These are phyloP conservation scores for Solea senegalensis DNA, from an alignment of 2,113 vertebrate species.

Conservation along the genomic window DNA sequence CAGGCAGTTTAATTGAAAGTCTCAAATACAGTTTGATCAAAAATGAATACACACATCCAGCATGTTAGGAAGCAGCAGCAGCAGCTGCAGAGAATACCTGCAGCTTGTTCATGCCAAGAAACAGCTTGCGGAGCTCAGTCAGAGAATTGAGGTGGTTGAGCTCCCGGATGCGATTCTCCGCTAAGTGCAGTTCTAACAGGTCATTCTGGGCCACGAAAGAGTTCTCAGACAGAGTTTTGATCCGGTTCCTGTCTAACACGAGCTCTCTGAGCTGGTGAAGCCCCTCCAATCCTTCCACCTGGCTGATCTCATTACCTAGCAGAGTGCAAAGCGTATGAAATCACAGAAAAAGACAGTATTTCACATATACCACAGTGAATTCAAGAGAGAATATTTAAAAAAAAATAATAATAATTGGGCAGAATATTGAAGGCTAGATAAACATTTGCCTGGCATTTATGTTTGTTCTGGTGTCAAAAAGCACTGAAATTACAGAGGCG, in stretches of 20 bases:
- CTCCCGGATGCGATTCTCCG: constrained; percentile 86
- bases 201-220: constrained; percentile 81
- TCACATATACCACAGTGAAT: not conserved
- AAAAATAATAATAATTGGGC: not conserved
- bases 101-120: constrained; percentile 87
- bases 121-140: constrained; percentile 84
- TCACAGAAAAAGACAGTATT: constrained; percentile 12
- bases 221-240: constrained; percentile 81
- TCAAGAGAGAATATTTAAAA: not conserved
- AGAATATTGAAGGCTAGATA: constrained; percentile 8
- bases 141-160: constrained; percentile 82
- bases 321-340: constrained; percentile 36
- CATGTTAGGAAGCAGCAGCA: not conserved
- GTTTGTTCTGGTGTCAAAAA: constrained; percentile 37
- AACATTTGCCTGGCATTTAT: constrained; percentile 13
- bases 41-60: constrained; percentile 26
- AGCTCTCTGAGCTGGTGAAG: constrained; percentile 83
- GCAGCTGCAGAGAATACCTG: constrained; percentile 80
- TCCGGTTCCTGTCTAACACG: constrained; percentile 85
- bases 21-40: constrained; percentile 12
- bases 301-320: constrained; percentile 87
- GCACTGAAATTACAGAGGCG: constrained; percentile 32
- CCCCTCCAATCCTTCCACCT: constrained; percentile 87
- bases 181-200: constrained; percentile 83
- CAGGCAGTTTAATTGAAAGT: constrained; percentile 15